A percentile compares a stretch with the other conserved stretches of the same genome.
phyloP scores from a whole-genome alignment of 2,888 invertebrate genomes.

The Agrotis puta region DNA sequence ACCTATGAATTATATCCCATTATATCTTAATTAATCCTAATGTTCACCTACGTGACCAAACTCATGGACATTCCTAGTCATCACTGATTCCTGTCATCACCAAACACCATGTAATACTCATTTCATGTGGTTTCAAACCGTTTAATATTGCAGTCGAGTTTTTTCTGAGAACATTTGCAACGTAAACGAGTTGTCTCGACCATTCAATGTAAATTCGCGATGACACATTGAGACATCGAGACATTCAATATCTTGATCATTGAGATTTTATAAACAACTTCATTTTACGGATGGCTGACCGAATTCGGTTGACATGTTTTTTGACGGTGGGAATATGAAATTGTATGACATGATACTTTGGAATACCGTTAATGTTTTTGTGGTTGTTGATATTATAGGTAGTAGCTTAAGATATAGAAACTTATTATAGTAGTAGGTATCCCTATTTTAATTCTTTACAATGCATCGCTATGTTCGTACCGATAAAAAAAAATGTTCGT shows the following conservation, averaged over 20 bases:
- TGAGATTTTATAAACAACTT: slow-evolving; percentile 56
- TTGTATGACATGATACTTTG: slow-evolving; percentile 15
- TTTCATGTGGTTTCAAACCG: slow-evolving; percentile 39
- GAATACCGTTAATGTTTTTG: not conserved
- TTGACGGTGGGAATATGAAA: slow-evolving; percentile 36
- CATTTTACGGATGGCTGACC: slow-evolving; percentile 60
- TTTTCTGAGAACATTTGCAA: slow-evolving; percentile 69
- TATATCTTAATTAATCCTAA: not conserved
- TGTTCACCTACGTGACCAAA: not conserved
- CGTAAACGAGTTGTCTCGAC: slow-evolving; percentile 70
- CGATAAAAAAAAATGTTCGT: too few relatives aligned
- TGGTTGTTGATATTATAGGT: not conserved
- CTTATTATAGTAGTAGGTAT: too few relatives aligned
- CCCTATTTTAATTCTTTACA: too few relatives aligned
- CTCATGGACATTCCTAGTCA: not conserved
- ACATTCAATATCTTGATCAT: slow-evolving; percentile 71
- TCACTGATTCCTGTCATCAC: slow-evolving; percentile 39
- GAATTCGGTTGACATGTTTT: slow-evolving; percentile 37
- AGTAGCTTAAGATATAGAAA: not conserved
- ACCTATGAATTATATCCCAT: not conserved
- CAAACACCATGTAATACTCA: slow-evolving; percentile 45
- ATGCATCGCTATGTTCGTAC: too few relatives aligned
- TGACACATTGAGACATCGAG: slow-evolving; percentile 69
- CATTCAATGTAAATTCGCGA: slow-evolving; percentile 81
- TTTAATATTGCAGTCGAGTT: slow-evolving; percentile 67